Conservation (phyloP, 1,140 invertebrate genomes). For the Muscidifurax raptorellus region DNA sequence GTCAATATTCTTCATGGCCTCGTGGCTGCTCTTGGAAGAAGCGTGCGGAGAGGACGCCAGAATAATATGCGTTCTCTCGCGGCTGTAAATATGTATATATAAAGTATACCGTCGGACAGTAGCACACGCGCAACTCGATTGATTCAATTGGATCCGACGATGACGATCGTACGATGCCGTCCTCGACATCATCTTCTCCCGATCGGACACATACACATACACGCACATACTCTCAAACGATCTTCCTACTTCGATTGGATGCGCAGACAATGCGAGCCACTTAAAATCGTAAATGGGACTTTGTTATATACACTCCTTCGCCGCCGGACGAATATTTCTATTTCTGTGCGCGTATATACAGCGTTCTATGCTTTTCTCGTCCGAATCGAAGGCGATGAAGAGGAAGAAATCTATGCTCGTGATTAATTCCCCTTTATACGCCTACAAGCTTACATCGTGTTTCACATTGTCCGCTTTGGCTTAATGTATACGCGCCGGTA, state of each 20-base stretch:
- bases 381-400: no score
- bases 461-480: neutral
- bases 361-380: no score
- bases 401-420: no score
- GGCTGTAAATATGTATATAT: neutral
- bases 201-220: neutral
- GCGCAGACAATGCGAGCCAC: neutral
- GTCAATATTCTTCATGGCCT: constrained; percentile 35
- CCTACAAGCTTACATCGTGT: neutral
- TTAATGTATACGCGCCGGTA: neutral
- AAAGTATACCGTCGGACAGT: neutral
- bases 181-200: neutral
- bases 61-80: constrained; percentile 1
- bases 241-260: neutral
- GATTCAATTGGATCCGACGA: constrained; percentile 21
- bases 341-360: neutral
- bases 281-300: neutral
- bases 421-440: neutral
- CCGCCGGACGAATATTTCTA: neutral
- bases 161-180: neutral
- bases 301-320: neutral
- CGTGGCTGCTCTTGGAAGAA: constrained; percentile 3
- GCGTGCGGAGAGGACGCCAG: neutral
- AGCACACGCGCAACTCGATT: constrained; percentile 25
- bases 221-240: neutral